A percentile compares a stretch with the other conserved stretches of the same genome.
These are phyloP conservation scores for Thereuonema tuberculata DNA, from an alignment of 1,140 invertebrate genomes.

Conservation along the genomic window DNA sequence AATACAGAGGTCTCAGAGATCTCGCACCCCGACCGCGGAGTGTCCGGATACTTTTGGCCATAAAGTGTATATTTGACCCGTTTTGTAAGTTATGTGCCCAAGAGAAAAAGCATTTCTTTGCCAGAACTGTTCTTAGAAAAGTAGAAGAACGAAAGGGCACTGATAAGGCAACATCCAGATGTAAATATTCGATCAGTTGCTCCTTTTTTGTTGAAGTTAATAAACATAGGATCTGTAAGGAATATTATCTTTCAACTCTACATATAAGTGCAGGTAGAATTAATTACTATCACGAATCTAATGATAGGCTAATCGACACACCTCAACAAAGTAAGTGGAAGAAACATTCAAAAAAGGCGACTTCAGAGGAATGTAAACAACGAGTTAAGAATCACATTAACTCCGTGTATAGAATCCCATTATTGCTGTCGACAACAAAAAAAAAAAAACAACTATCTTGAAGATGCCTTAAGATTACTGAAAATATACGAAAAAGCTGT, in stretches of 20 bases:
- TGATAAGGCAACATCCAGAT: neutral
- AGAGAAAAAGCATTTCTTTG: too few species aligned
- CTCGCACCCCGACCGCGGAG: too few species aligned
- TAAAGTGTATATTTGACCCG: too few species aligned
- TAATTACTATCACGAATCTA: neutral
- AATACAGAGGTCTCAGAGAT: too few species aligned
- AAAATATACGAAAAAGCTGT: too few species aligned
- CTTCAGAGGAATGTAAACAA: neutral
- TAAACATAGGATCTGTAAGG: neutral
- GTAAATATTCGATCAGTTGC: neutral
- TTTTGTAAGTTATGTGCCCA: too few species aligned
- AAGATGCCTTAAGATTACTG: neutral
- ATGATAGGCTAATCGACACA: neutral
- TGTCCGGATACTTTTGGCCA: too few species aligned
- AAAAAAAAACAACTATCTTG: neutral
- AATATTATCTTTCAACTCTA: neutral
- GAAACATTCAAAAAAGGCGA: neutral
- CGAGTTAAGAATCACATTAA: neutral
- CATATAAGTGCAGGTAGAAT: neutral
- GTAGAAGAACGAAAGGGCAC: neutral
- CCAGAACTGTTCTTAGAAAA: too few species aligned
- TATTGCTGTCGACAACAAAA: neutral
- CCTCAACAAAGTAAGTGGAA: neutral
- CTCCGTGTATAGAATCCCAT: neutral
- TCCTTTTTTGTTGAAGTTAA: too few species aligned